Base-by-base conservation (phyloP, 2,888 invertebrate species). In the Leptogaster cylindrica region DNA sequence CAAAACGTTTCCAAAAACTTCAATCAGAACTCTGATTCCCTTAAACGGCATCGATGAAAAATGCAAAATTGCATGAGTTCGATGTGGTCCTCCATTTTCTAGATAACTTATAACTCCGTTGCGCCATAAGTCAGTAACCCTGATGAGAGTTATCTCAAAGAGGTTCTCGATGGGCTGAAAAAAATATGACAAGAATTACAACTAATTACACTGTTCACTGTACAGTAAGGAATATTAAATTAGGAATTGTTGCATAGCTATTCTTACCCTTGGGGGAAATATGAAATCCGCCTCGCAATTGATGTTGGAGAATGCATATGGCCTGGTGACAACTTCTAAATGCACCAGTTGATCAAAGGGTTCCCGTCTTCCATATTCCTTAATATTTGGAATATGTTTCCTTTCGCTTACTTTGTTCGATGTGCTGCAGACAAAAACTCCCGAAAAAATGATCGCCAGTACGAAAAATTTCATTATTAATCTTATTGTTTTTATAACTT, bases 101-200 rank as follows among this genome's bases (percentile, higher is more conserved):
- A 52, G 52, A 16, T 52, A 18, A 10, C 16, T 33, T 10, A 6
- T 31, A 4, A 33, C 23, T 5, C 27, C 52, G 14, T 52, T 52
- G 28, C 33, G 18, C 52, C 52, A 52, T 18, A 12, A 8, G 31
- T 52, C 52, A 16, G 52, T 52, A 8, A 20, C 52, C 33, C 33
- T 31, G 16, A 52, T 52, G 33, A 33, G n/a, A 16, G 31, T 16
- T n/a, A 52, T 52, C 20, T 14, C 16, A 14, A 52, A 28, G 4
- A n/a, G n/a, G n/a, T n/a, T n/a, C n/a, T 52, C 16, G 16, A 52
- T 8, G n/a, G 18, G 31, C 52, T 52, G 50, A 52, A 52, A 52
- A 23, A 48, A n/a, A 10, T 8, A 23, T 7, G n/a, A n/a, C n/a
- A n/a, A n/a, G n/a, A n/a, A n/a, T n/a, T n/a, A n/a, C n/a, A n/a